phyloP scores from a whole-genome alignment of 2,113 vertebrate genomes.

The Ursus arctos region DNA sequence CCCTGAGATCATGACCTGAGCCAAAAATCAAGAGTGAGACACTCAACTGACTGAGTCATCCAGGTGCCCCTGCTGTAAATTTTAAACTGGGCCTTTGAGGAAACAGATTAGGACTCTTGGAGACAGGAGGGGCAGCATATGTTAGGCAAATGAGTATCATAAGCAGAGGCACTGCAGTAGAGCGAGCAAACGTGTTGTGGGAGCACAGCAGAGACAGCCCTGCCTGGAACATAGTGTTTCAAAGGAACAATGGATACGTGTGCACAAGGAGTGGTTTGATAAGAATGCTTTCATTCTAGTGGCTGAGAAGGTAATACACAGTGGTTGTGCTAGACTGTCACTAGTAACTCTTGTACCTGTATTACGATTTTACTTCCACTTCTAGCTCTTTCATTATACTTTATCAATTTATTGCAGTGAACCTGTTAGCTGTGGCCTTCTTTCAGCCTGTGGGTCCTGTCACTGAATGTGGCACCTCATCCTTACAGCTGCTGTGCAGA shows the following conservation, averaged over 20 bases:
- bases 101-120: not conserved
- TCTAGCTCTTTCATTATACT: not conserved
- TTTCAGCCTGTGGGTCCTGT: not conserved
- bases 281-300: not conserved
- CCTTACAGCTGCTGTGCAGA: not conserved
- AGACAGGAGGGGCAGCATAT: too few species aligned
- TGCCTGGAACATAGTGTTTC: not conserved
- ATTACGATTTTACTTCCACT: not conserved
- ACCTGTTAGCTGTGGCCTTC: not conserved
- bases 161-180: not conserved
- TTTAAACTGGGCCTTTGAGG: not conserved
- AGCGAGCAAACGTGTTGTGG: not conserved
- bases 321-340: not conserved
- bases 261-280: not conserved
- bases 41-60: too few species aligned
- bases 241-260: not conserved
- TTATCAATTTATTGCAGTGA: not conserved
- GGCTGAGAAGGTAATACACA: not conserved
- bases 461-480: not conserved
- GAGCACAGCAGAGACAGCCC: not conserved
- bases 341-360: not conserved
- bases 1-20: too few species aligned
- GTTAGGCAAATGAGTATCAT: not conserved
- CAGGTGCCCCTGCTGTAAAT: too few species aligned
- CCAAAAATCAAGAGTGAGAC: too few species aligned